Evolutionary conservation across 30 jellyfish, hydroid and myxozoan genomes (phyloP), one percentile per base, ranked within the genome.

Genomic region (Aurelia sp.): DNA sequence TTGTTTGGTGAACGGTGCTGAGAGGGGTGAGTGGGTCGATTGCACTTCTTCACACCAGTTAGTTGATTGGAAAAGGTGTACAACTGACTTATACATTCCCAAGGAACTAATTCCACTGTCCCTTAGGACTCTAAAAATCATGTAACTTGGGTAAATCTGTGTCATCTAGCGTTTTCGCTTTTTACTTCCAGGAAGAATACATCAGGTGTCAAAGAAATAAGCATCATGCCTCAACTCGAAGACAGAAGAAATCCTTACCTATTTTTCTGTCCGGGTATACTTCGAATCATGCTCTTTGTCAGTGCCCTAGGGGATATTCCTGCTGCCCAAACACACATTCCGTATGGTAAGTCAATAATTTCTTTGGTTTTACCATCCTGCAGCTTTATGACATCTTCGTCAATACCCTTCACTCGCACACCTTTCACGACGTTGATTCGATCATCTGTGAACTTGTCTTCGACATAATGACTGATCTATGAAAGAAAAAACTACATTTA

Each of bases 321-420:
- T 11, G 96, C 96, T 16, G 96, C 96, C 96, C 96, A 87, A 4
- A 87, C 96, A 67, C 96, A 87, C 87, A 87, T 66, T 27, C 96
- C 96, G 79, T 76, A 87, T 17, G 96, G 96, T 65, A 87, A 21
- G 2, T 4, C 44, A 11, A 51, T 60, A 11, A 13, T 47, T 62
- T 87, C 96, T 50, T 87, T 77, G 6, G 96, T 22, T n/a, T 78
- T 71, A 21, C 84, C 84, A 33, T 86, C 80, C 27, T 74, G 73
- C 16, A 86, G 13, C 62, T 12, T 27, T 5, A 81, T 66, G 51
- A 44, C 17, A 51, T 58, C 71, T n/a, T 71, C 86, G 44, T 62
- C 79, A 12, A 84, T 48, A 17, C 79, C 81, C 44, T 44, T 70
- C 17, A 84, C 93, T 11, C 86, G 80, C 15, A 62, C 77, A 17